These are phyloP conservation scores for Diorhabda carinulata DNA, from an alignment of 1,140 invertebrate species.

Conservation along the genomic window DNA sequence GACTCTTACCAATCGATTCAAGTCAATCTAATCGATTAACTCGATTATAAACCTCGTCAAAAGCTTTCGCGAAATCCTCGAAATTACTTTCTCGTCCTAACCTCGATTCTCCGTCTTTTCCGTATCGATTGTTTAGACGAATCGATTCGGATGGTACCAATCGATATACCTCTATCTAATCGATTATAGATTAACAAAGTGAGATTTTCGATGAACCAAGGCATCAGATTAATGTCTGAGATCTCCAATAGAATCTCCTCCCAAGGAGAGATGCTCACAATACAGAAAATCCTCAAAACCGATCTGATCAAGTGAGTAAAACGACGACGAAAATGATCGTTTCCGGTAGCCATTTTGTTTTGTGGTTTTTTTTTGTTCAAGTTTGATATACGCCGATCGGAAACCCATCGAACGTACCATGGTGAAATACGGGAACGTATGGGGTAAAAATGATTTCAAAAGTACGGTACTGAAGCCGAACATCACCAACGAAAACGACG, in stretches of 20 bases:
- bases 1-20: too few relatives aligned
- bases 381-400: conserved; percentile 33
- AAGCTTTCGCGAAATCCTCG: too few relatives aligned
- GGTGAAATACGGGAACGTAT: conserved; percentile 24
- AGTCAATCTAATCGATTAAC: too few relatives aligned
- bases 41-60: too few relatives aligned
- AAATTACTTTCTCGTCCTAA: too few relatives aligned
- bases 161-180: conserved; percentile 17
- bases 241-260: conserved; percentile 41
- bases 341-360: not conserved
- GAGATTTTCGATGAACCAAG: conserved; percentile 56
- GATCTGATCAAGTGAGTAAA: conserved; percentile 29
- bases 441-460: conserved; percentile 28
- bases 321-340: too few relatives aligned
- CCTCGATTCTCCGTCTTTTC: not conserved
- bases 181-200: conserved; percentile 58
- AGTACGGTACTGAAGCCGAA: conserved; percentile 28
- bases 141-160: not conserved
- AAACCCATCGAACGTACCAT: conserved; percentile 25
- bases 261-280: conserved; percentile 41
- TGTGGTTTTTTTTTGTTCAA: conserved; percentile 20
- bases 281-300: conserved; percentile 37
- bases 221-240: conserved; percentile 42
- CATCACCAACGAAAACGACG: conserved; percentile 25
- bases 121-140: not conserved